Percentiles rank a stretch among this genome's conserved stretches.
phyloP scores from a whole-genome alignment of 2,888 invertebrate species.

The Pecten maximus region DNA sequence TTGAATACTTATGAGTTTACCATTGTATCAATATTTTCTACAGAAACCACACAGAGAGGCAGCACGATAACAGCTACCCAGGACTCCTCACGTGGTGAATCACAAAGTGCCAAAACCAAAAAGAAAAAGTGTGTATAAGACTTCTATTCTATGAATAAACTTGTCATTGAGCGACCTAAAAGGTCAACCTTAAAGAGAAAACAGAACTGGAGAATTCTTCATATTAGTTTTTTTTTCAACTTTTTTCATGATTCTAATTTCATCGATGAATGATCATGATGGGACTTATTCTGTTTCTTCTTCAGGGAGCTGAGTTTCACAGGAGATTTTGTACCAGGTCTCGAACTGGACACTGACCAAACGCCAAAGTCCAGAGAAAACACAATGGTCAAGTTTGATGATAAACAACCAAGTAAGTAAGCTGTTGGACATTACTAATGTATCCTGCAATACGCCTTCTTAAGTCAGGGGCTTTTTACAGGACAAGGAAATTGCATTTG shows the following conservation, averaged over 20 bases:
- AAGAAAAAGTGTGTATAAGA: slow-evolving; percentile 38
- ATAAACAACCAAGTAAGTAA: background rate
- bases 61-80: slow-evolving; percentile 56
- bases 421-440: no score
- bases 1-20: no score
- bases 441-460: no score
- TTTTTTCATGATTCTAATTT: no score
- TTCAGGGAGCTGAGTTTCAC: background rate
- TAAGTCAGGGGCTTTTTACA: no score
- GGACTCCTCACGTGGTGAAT: slow-evolving; percentile 47
- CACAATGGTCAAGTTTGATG: slow-evolving; percentile 11
- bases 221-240: no score
- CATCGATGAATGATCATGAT: no score
- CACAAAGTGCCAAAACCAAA: slow-evolving; percentile 51
- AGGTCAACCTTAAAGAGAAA: no score
- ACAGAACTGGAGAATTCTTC: no score
- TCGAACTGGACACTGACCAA: background rate
- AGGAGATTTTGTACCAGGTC: background rate
- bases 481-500: no score
- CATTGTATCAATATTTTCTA: background rate
- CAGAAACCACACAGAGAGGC: slow-evolving; percentile 48
- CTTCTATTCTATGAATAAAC: no score
- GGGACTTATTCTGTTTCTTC: background rate
- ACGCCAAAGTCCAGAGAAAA: background rate
- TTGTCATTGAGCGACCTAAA: no score